phyloP scores from a whole-genome alignment of 2,797 vertebrate genomes.

The Synaphobranchus kaupii region DNA sequence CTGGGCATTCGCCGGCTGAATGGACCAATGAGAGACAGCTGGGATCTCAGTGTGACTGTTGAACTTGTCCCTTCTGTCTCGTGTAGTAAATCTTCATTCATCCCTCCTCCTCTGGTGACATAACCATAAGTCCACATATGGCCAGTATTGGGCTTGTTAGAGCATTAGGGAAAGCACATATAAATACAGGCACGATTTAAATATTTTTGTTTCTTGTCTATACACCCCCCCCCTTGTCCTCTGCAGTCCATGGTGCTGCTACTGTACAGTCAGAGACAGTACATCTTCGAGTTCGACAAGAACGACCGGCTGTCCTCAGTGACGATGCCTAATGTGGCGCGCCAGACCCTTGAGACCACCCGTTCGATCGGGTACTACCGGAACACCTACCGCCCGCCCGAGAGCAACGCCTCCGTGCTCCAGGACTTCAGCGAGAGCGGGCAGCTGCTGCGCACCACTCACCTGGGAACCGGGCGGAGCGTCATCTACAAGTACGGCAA shows the following conservation, averaged over 20 bases:
- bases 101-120: not conserved
- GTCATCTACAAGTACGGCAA: constrained; percentile 96
- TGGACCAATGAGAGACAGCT: not conserved
- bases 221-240: constrained; percentile 46
- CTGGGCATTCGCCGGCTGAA: not conserved
- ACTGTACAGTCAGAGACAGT: constrained; percentile 96
- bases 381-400: constrained; percentile 91
- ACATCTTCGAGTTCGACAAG: constrained; percentile 98
- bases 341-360: constrained; percentile 90
- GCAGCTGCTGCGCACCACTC: constrained; percentile 87
- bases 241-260: constrained; percentile 95
- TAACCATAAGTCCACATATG: not conserved
- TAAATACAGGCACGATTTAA: not conserved
- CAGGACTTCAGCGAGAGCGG: constrained; percentile 95
- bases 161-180: not conserved
- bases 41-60: not conserved
- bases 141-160: not conserved
- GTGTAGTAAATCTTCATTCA: not conserved
- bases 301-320: constrained; percentile 92
- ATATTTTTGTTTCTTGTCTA: constrained; percentile 8
- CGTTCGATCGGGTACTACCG: constrained; percentile 96
- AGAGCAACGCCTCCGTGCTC: constrained; percentile 91
- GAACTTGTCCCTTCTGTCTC: not conserved
- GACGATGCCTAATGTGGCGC: constrained; percentile 97
- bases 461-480: constrained; percentile 90